Evolutionary conservation across 2,113 vertebrate species (phyloP), one percentile per base, ranked within the genome.

Genomic region (Solea solea): DNA sequence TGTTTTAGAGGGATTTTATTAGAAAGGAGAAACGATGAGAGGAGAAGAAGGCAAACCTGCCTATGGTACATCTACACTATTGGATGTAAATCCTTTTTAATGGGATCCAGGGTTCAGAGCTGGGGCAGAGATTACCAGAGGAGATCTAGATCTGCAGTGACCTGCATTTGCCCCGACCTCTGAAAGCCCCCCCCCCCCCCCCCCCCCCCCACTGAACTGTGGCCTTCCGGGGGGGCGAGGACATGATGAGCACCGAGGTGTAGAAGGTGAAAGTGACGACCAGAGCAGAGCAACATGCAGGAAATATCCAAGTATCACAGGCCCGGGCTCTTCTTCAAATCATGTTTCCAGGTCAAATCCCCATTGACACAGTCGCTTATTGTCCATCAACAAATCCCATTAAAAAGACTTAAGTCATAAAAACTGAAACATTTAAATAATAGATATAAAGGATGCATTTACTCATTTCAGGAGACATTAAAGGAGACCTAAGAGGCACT

Each of bases 51-150:
- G 79, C 82, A 90, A 91, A 91, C 87, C 90, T 88, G 82, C 83
- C 75, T 85, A 78, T 55, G 49, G 60, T 91, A 89, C 90, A 93
- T 91, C 85, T 91, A 94, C 86, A 94, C 91, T 93, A 92, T 85
- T 91, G 88, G 85, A 90, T 86, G 88, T 85, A 94, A 94, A 93
- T 94, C 92, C 91, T 88, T 86, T 91, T 93, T 94, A 94, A 94
- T 94, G 88, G 91, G 93, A 94, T 94, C 77, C 87, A 89, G 85
- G 86, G 93, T 93, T 94, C 92, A 94, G 74, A 27, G 81, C 82
- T 72, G 59, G 92, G 91, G 87, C 90, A 93, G 78, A 92, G 92
- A 91, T 92, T 91, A 92, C 88, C 64, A 1, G 57, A 77, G 67
- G 84, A 92, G 87, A 93, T 92, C 90, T 91, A 83, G 70, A 90